A percentile compares a stretch with the other conserved stretches of the same genome.
Conservation (phyloP, 2,113 vertebrate species). For the Halichoeres trimaculatus region DNA sequence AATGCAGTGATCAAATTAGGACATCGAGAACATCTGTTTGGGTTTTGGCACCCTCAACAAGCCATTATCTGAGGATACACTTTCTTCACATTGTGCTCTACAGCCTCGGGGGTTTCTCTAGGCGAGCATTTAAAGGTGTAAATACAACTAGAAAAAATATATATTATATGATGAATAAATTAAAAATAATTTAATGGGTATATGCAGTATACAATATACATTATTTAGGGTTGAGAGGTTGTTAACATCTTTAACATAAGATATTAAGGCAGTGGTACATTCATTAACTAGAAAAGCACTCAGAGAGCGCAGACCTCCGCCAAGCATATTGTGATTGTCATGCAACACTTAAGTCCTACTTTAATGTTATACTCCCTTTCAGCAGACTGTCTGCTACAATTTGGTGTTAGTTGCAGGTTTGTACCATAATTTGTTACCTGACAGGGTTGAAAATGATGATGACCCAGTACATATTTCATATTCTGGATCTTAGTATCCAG, state of each 20-base stretch:
- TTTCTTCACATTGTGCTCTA: slow-evolving; percentile 23
- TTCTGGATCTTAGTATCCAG: too few species aligned
- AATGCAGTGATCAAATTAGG: slow-evolving; percentile 61
- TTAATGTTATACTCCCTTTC: too few species aligned
- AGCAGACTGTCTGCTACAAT: too few species aligned
- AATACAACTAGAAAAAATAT: background rate
- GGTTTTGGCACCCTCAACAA: slow-evolving; percentile 32
- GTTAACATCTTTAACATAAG: background rate
- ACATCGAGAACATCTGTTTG: slow-evolving; percentile 56
- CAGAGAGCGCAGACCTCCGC: too few species aligned
- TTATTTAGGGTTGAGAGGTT: background rate
- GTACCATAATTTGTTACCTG: too few species aligned
- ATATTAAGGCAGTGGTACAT: background rate
- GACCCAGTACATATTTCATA: too few species aligned
- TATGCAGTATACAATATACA: background rate
- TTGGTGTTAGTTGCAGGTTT: too few species aligned
- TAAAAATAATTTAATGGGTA: background rate
- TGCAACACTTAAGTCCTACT: too few species aligned
- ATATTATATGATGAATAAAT: background rate
- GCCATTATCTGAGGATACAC: slow-evolving; percentile 13
- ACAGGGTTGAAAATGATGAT: too few species aligned
- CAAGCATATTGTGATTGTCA: too few species aligned
- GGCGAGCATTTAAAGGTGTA: background rate
- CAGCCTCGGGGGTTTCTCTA: slow-evolving; percentile 16
- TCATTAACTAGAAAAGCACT: too few species aligned